These are phyloP conservation scores for Heteronetta atricapilla DNA, from an alignment of 2,113 vertebrate species.

Conservation along the genomic window DNA sequence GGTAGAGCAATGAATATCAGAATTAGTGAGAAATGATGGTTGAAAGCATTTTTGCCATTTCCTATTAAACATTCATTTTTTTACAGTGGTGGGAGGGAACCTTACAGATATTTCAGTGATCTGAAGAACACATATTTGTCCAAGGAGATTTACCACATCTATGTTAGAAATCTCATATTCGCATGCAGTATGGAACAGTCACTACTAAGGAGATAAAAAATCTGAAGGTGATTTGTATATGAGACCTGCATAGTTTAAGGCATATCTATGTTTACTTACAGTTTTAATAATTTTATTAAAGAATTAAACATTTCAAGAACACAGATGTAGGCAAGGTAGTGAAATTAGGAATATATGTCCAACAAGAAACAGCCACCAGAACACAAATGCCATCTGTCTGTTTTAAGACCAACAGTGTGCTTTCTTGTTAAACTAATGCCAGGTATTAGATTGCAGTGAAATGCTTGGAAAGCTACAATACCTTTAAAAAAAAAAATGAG, in stretches of 20 bases:
- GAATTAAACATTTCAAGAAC: background rate
- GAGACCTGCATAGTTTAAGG: no score
- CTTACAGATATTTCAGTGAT: background rate
- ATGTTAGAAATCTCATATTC: background rate
- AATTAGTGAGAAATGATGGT: background rate
- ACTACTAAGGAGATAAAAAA: background rate
- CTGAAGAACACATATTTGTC: background rate
- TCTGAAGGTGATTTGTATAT: background rate
- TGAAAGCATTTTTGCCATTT: background rate
- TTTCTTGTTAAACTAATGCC: background rate
- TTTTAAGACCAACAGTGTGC: background rate
- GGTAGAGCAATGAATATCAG: background rate
- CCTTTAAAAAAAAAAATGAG: background rate
- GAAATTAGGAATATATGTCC: background rate
- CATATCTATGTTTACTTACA: background rate
- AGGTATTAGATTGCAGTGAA: background rate
- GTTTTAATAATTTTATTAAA: background rate
- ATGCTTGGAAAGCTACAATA: conserved; percentile 21
- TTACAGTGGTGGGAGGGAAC: background rate
- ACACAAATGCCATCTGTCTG: background rate
- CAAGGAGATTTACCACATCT: background rate
- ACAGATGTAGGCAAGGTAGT: background rate
- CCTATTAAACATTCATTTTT: background rate
- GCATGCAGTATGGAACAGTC: background rate
- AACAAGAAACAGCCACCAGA: background rate